phyloP scores from a whole-genome alignment of 2,888 invertebrate genomes.

The Autographa pulchrina region DNA sequence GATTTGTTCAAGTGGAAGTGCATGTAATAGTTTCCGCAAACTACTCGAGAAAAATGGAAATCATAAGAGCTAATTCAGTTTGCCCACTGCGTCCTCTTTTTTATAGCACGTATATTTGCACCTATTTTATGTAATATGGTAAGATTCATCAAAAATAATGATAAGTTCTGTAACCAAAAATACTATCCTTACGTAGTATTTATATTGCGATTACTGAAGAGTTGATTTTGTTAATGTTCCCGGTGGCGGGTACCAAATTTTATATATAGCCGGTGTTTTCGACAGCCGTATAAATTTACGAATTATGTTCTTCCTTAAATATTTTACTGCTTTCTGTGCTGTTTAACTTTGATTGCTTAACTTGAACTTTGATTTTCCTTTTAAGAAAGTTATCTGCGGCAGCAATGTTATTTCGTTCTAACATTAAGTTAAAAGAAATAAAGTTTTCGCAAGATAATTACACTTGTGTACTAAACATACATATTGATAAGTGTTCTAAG shows the following conservation, averaged over 20 bases:
- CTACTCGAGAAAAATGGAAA: conserved; percentile 22
- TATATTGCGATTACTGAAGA: neutral
- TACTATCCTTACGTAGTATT: too few species aligned
- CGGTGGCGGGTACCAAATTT: neutral
- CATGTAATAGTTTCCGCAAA: conserved; percentile 45
- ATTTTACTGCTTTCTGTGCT: conserved; percentile 39
- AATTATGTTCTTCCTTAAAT: conserved; percentile 21
- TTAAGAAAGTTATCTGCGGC: conserved; percentile 66
- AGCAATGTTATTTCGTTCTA: conserved; percentile 3
- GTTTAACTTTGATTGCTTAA: conserved; percentile 80
- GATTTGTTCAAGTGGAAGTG: conserved; percentile 51
- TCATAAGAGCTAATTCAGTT: conserved; percentile 7
- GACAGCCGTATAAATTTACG: neutral
- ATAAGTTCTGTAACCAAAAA: too few species aligned
- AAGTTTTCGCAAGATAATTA: conserved; percentile 14
- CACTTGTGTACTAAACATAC: neutral
- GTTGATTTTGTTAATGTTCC: neutral
- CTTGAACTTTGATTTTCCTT: conserved; percentile 73
- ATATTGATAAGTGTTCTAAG: neutral
- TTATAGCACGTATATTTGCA: conserved; percentile 19
- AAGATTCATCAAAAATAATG: too few species aligned
- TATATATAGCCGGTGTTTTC: neutral
- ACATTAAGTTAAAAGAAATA: neutral
- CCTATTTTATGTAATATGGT: conserved; percentile 12
- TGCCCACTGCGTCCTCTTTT: conserved; percentile 22